phyloP scores from a whole-genome alignment of 2,113 vertebrate genomes.

The Mus spicilegus region DNA sequence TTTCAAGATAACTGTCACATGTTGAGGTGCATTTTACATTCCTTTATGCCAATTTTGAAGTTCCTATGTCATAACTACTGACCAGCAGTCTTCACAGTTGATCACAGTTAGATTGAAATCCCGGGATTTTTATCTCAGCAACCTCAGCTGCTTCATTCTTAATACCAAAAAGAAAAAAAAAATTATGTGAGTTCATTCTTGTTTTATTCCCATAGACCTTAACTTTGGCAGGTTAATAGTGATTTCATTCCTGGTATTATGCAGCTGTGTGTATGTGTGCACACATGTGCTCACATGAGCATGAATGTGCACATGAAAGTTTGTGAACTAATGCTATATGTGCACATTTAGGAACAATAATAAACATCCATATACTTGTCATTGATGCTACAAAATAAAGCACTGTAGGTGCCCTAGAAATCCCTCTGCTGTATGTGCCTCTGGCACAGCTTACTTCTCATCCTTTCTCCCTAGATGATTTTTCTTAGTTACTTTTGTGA shows the following conservation, averaged over 20 bases:
- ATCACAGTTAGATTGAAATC: background rate
- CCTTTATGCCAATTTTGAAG: background rate
- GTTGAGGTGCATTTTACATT: background rate
- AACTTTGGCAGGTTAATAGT: background rate
- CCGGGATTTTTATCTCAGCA: background rate
- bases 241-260: background rate
- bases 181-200: background rate
- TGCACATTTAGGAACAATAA: background rate
- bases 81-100: background rate
- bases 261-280: rapidly evolving
- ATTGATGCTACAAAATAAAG: background rate
- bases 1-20: background rate
- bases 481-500: background rate
- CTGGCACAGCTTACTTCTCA: no score
- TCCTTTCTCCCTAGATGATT: background rate
- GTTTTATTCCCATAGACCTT: background rate
- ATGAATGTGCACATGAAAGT: background rate
- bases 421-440: background rate
- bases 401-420: background rate
- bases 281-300: rapidly evolving
- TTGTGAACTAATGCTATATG: background rate
- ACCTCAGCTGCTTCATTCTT: conserved; percentile 14
- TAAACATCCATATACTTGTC: background rate
- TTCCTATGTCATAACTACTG: background rate
- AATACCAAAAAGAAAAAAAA: background rate